A percentile compares a stretch with the other conserved stretches of the same genome.
Evolutionary conservation across 2,888 invertebrate species (phyloP).

Genomic region (Philereme transversata): DNA sequence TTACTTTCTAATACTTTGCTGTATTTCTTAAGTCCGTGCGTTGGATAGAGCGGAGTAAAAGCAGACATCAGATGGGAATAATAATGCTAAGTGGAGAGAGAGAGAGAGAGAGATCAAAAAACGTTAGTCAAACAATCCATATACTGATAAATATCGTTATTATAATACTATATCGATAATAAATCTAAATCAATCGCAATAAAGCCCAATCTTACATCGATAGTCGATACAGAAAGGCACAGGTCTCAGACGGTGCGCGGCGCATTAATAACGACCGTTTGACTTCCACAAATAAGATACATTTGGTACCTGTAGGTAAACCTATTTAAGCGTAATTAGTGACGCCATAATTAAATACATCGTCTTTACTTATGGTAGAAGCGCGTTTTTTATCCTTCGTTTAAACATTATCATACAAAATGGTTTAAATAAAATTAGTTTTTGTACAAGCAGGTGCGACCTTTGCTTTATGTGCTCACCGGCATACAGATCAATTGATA

Average conservation of each 20-base stretch:
- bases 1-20: too few relatives aligned
- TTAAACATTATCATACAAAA: not conserved
- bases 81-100: too few relatives aligned
- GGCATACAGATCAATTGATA: not conserved
- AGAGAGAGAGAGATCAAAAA: too few relatives aligned
- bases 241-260: slow-evolving; percentile 22
- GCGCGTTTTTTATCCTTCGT: not conserved
- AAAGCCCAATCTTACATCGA: not conserved
- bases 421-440: not conserved
- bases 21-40: too few relatives aligned
- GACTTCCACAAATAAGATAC: slow-evolving; percentile 31
- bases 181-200: too few relatives aligned
- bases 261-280: slow-evolving; percentile 38
- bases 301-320: slow-evolving; percentile 20
- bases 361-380: not conserved
- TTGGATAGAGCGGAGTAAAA: too few relatives aligned
- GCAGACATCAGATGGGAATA: too few relatives aligned
- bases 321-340: slow-evolving; percentile 25
- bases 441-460: not conserved
- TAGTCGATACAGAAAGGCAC: not conserved
- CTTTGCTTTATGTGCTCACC: not conserved
- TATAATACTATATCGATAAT: too few relatives aligned
- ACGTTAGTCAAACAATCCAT: too few relatives aligned
- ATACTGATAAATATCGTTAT: too few relatives aligned
- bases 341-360: slow-evolving; percentile 17